Evolutionary conservation across 2,113 vertebrate species (phyloP), one percentile per base, ranked within the genome.

Genomic region (Falcunculus frontatus): DNA sequence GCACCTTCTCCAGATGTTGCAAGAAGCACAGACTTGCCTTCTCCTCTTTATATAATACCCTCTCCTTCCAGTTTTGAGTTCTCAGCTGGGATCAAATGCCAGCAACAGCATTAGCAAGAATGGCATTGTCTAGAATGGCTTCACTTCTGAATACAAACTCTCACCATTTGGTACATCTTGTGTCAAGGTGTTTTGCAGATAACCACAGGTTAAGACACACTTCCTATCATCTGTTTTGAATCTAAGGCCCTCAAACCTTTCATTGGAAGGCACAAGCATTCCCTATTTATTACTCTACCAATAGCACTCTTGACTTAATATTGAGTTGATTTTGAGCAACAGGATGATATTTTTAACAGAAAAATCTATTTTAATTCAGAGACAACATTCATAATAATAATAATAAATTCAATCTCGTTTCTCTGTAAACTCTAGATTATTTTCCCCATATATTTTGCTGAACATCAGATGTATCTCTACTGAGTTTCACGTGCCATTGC

Each of bases 11-110:
- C 97, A 1, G 95, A 96, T 85, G 78, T 97, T 46, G 95, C 98
- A 93, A 99, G 98, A 96, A 98, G 97, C 74, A 97, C 96, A 46
- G 97, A 96, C 55, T 97, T 98, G 41, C 97, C 98, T 4, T 98
- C 98, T 89, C 97, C 98, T 10, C 95, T 96, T 70, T 98, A 98
- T 85, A 96, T 96, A 53, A 95, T 96, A 96, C 98, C 98, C 15
- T 99, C 98, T 95, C 98, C 99, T 69, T 98, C 97, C 35, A 65
- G 95, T 93, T 97, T 97, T 6, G 8, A 97, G 96, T 60, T 98
- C 97, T 60, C 98, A 98, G 78, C 90, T 89, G 1, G 94, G 92
- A 77, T 97, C 97, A 7, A 98, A 92, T 37, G 93, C 96, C 72
- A 97, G 97, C 72, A 96, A 93, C 53, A 74, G 79, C 15, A 95